A percentile compares a stretch with the other conserved stretches of the same genome.
Evolutionary conservation across 2,797 vertebrate genomes (phyloP).

Genomic region (Lindbergichthys nudifrons): DNA sequence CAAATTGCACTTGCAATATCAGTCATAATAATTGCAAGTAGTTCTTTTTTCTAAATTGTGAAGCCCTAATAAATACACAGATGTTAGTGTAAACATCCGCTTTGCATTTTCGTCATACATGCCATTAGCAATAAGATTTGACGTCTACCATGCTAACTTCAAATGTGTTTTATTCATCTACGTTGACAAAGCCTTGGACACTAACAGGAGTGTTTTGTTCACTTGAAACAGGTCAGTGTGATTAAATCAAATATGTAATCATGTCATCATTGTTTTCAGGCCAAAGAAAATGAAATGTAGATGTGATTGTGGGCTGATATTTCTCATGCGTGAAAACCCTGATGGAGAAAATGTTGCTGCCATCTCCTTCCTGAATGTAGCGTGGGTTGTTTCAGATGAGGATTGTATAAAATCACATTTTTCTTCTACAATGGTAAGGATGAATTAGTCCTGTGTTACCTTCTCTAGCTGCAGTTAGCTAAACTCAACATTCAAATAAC

Average conservation of each 20-base stretch:
- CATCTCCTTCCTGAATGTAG: neutral
- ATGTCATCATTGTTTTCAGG: neutral
- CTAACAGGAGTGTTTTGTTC: slow-evolving; percentile 12
- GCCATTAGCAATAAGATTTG: slow-evolving; percentile 4
- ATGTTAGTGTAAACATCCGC: slow-evolving; percentile 13
- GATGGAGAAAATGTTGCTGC: neutral
- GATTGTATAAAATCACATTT: neutral
- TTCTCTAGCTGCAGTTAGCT: neutral
- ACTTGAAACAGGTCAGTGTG: neutral
- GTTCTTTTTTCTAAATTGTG: no score
- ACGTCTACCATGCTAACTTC: no score
- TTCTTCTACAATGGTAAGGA: neutral
- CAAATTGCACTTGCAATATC: no score
- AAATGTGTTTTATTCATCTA: no score
- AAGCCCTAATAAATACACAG: neutral
- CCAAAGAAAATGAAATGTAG: slow-evolving; percentile 11
- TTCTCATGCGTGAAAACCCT: slow-evolving; percentile 1
- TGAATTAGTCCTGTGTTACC: neutral
- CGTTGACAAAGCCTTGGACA: neutral
- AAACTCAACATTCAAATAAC: neutral
- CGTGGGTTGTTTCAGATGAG: neutral
- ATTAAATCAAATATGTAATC: slow-evolving; percentile 10
- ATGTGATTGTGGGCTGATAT: neutral
- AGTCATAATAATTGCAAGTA: no score
- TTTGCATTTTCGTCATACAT: slow-evolving; percentile 12